These are phyloP conservation scores for Pentalonia nigronervosa DNA, from an alignment of 1,140 invertebrate species.

Conservation along the genomic window DNA sequence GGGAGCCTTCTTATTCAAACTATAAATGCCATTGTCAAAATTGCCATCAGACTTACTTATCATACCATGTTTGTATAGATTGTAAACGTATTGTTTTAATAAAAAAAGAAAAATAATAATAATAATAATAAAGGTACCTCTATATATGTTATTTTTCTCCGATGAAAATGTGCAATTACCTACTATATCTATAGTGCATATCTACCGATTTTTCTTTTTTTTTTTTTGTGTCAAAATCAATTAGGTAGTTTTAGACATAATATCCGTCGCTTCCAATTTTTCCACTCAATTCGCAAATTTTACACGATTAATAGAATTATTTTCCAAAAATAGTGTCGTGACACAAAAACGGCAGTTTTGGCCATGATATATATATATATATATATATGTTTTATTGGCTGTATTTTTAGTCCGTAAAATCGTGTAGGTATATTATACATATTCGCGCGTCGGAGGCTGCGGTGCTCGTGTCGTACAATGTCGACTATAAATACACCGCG, in stretches of 20 bases:
- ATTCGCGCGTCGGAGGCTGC: neutral
- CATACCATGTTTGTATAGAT: too few relatives aligned
- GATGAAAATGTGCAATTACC: neutral
- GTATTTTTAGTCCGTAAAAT: neutral
- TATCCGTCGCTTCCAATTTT: neutral
- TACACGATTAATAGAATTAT: neutral
- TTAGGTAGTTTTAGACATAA: neutral
- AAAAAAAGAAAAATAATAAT: too few relatives aligned
- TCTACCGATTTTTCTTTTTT: neutral
- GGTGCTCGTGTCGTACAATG: neutral
- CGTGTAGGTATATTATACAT: neutral
- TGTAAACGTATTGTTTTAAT: too few relatives aligned
- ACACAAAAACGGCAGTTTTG: neutral
- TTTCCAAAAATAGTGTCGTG: neutral
- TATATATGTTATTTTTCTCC: neutral
- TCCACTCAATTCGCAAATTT: neutral
- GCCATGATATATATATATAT: neutral
- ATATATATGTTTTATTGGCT: neutral
- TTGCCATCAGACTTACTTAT: too few relatives aligned
- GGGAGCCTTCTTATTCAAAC: too few relatives aligned
- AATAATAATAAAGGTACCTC: too few relatives aligned
- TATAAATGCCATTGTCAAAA: too few relatives aligned
- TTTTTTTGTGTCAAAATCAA: neutral
- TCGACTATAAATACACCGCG: slow-evolving; percentile 3
- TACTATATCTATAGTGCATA: neutral